Conservation (phyloP, 2,888 invertebrate species). For the Temnothorax unifasciatus region DNA sequence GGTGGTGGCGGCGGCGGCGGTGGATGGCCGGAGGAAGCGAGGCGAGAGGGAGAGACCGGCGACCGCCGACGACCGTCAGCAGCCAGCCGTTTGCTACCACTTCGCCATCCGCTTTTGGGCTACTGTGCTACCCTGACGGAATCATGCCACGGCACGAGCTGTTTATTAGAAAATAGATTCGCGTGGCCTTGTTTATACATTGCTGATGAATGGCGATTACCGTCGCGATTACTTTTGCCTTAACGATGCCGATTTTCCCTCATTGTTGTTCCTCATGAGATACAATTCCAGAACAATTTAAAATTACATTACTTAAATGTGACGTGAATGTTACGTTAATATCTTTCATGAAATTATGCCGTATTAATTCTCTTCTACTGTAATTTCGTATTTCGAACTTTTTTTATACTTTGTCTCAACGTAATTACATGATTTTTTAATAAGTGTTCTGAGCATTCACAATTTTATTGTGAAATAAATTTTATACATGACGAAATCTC, state of each 20-base stretch:
- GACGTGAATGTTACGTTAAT: background rate
- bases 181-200: constrained; percentile 26
- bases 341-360: background rate
- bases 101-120: constrained; percentile 70
- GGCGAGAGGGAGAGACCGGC: constrained; percentile 49
- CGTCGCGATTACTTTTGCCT: constrained; percentile 15
- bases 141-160: constrained; percentile 54
- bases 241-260: background rate
- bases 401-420: background rate
- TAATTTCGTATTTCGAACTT: background rate
- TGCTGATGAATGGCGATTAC: constrained; percentile 32
- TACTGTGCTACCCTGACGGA: constrained; percentile 72
- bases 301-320: background rate
- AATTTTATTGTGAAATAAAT: background rate
- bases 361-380: background rate
- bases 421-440: background rate
- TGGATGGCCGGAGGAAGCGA: constrained; percentile 42
- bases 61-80: constrained; percentile 62
- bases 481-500: background rate
- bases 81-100: constrained; percentile 61
- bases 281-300: background rate
- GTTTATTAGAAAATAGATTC: constrained; percentile 52
- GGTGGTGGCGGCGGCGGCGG: constrained; percentile 16
- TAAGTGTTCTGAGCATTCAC: background rate
- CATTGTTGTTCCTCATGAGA: background rate